Conservation (phyloP, 2,888 invertebrate genomes). For the Neuroscelio doddi region DNA sequence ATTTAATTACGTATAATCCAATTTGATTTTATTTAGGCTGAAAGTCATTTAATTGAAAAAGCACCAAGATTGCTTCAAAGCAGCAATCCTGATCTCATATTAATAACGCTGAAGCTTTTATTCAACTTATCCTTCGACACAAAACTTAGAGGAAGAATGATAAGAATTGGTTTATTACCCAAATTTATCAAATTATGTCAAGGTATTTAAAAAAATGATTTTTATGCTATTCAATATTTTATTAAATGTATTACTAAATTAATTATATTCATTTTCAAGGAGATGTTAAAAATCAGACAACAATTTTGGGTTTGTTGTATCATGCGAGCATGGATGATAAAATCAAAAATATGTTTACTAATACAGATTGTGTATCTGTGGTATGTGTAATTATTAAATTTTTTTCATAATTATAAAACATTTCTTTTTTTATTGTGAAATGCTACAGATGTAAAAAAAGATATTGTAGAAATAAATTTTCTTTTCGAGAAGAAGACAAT, state of each 20-base stretch:
- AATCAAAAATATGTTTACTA: conserved; percentile 93
- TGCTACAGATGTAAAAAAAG: too few species aligned
- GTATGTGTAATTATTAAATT: conserved; percentile 71
- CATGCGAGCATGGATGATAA: conserved; percentile 96
- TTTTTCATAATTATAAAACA: too few species aligned
- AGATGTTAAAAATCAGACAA: conserved; percentile 84
- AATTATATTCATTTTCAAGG: conserved; percentile 21
- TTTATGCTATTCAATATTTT: background rate
- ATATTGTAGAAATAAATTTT: too few species aligned
- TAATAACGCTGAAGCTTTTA: conserved; percentile 89
- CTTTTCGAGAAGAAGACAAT: too few species aligned
- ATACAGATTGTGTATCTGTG: conserved; percentile 93
- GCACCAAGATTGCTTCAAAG: conserved; percentile 83
- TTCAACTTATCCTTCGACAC: conserved; percentile 97
- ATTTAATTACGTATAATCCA: conserved; percentile 57
- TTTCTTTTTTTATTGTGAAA: too few species aligned
- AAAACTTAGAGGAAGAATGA: conserved; percentile 89
- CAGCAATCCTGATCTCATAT: conserved; percentile 80
- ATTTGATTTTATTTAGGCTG: conserved; percentile 71
- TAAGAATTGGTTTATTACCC: conserved; percentile 89
- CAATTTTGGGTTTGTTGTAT: conserved; percentile 88
- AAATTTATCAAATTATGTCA: conserved; percentile 86
- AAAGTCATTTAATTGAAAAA: conserved; percentile 86
- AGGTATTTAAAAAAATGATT: conserved; percentile 74
- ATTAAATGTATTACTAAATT: background rate